These are phyloP conservation scores for Penaeus vannamei DNA, from an alignment of 1,140 invertebrate species.

Conservation along the genomic window DNA sequence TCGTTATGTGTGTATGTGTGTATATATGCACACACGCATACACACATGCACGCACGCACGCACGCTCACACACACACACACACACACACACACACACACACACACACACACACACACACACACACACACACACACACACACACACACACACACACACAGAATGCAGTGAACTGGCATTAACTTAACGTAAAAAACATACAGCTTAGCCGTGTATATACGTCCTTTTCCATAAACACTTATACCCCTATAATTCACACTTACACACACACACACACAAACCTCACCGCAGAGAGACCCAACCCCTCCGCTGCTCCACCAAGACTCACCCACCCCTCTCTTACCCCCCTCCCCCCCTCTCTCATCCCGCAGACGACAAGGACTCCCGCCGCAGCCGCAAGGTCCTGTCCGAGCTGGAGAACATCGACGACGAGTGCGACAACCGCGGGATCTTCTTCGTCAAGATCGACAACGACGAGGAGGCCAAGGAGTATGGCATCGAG, in stretches of 20 bases:
- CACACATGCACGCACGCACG: conserved; percentile 9
- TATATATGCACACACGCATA: background rate
- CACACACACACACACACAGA: too few species aligned
- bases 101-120: too few species aligned
- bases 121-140: background rate
- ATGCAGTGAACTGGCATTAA: too few species aligned
- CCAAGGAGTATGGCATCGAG: conserved; percentile 91
- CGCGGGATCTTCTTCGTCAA: conserved; percentile 92
- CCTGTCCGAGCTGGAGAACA: conserved; percentile 91
- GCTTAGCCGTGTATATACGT: too few species aligned
- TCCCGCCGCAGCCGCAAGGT: conserved; percentile 89
- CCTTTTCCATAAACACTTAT: too few species aligned
- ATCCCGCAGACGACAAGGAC: conserved; percentile 87
- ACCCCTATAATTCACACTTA: too few species aligned
- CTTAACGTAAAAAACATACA: too few species aligned
- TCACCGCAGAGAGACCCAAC: too few species aligned
- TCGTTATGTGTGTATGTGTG: background rate
- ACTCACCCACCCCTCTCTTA: too few species aligned
- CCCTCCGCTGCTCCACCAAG: too few species aligned
- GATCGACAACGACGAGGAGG: conserved; percentile 91
- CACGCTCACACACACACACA: background rate
- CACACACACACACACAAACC: too few species aligned
- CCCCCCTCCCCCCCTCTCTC: too few species aligned
- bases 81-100: background rate
- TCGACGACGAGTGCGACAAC: conserved; percentile 93